Percentiles rank a stretch among this genome's conserved stretches.
Evolutionary conservation across 2,113 vertebrate species (phyloP).

Genomic region (Zosterops hypoxanthus): DNA sequence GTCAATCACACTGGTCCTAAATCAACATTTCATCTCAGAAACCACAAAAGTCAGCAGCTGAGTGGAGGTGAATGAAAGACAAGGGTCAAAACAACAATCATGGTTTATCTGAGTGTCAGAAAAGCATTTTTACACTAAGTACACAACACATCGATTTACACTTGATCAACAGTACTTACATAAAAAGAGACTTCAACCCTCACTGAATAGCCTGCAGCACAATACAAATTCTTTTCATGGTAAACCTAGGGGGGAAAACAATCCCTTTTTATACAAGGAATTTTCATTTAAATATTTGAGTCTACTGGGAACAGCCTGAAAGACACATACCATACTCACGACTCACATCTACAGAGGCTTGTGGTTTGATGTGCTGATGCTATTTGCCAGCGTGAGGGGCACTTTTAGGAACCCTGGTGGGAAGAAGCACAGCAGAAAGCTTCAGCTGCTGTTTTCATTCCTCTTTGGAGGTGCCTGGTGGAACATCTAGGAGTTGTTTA

Average conservation of each 20-base stretch:
- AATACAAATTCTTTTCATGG: background rate
- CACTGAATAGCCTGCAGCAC: background rate
- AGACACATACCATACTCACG: background rate
- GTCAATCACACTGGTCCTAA: conserved; percentile 21
- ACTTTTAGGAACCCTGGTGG: background rate
- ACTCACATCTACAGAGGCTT: background rate
- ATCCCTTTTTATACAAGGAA: background rate
- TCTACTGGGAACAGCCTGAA: background rate
- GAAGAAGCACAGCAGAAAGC: background rate
- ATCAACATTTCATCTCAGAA: conserved; percentile 40
- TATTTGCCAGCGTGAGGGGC: background rate
- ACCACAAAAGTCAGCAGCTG: conserved; percentile 39
- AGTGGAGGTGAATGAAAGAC: conserved; percentile 32
- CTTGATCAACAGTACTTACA: background rate
- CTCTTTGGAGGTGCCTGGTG: background rate
- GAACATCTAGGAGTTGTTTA: background rate
- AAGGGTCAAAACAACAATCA: conserved; percentile 13
- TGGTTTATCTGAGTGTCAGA: conserved; percentile 7
- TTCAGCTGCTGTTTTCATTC: background rate
- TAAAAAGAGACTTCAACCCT: background rate
- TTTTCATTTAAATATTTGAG: conserved; percentile 23
- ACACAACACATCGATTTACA: background rate
- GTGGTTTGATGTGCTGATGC: background rate
- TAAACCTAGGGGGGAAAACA: background rate
- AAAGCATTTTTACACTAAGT: conserved; percentile 25